These are phyloP conservation scores for Lobophora halterata DNA, from an alignment of 2,888 invertebrate genomes.

Conservation along the genomic window DNA sequence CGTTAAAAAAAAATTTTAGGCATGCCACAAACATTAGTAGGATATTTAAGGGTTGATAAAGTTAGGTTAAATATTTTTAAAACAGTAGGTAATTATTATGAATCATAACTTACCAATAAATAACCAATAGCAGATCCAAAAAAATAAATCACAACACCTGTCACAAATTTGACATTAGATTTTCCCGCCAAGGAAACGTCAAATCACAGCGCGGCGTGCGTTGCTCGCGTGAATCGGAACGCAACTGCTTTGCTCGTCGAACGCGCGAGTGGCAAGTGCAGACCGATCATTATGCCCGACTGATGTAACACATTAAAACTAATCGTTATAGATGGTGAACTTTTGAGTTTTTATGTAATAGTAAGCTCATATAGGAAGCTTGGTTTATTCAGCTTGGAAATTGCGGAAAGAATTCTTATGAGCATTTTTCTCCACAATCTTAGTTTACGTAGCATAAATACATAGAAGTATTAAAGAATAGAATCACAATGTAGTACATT, in stretches of 20 bases:
- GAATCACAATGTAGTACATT: too few species aligned
- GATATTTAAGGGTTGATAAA: too few species aligned
- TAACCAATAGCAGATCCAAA: conserved; percentile 36
- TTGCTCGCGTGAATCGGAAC: conserved; percentile 31
- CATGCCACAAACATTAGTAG: too few species aligned
- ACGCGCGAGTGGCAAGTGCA: conserved; percentile 17
- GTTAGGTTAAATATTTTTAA: too few species aligned
- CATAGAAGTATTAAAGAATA: too few species aligned
- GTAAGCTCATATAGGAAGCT: conserved; percentile 21
- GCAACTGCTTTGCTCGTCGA: conserved; percentile 36
- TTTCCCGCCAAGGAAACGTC: conserved; percentile 61
- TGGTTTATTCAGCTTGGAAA: conserved; percentile 22
- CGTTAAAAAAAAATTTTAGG: too few species aligned
- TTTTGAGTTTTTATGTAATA: conserved; percentile 29
- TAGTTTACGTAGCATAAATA: too few species aligned
- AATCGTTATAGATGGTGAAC: conserved; percentile 23
- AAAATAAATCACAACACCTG: conserved; percentile 34
- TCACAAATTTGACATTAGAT: conserved; percentile 52
- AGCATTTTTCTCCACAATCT: too few species aligned
- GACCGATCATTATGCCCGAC: conserved; percentile 26
- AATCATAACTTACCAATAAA: conserved; percentile 32
- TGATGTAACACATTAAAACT: conserved; percentile 30
- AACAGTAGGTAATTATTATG: not conserved
- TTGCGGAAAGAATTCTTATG: conserved; percentile 13
- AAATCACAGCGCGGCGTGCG: conserved; percentile 45